Evolutionary conservation across 2,888 invertebrate species (phyloP), one percentile per base, ranked within the genome.

Genomic region (Ditylenchus weischeri): DNA sequence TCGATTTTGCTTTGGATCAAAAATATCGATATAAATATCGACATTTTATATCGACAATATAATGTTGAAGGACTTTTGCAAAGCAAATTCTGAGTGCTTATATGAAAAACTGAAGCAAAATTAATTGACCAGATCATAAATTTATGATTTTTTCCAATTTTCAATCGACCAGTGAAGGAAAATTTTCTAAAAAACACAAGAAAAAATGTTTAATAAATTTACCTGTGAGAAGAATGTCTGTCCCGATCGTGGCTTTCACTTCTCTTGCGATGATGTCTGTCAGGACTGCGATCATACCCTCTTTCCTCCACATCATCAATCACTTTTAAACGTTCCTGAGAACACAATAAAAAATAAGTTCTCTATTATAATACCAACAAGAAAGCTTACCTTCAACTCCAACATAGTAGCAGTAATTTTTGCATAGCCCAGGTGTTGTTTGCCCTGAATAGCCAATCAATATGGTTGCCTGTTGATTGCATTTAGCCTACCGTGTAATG

Each of bases 391-490:
- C 68, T 62, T 72, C 48, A 72, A 58, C 19, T 67, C 67, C 13
- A 59, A 50, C n/a, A 72, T 57, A 15, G 72, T 69, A 36, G 61
- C 63, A 13, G 57, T 54, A 48, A 89, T 85, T 77, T 87, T 86
- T 5, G 89, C 89, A 51, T 69, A 72, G 18, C 72, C 72, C n/a
- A 72, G 50, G 86, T 98, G 98, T 84, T 96, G 96, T 86, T 98
- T 98, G 43, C 96, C 98, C 88, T 92, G 92, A 43, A 43, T 43
- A 15, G 5, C 43, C 15, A 15, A n/a, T 29, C 66, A 96, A 86
- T 86, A 98, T 96, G 84, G 98, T 96, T 80, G 96, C 95, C 68
- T 96, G 91, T 23, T 54, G 11, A 23, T 1, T 54, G 15, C 54
- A 54, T 15, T 23, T 1, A 18, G 21, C 21, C 54, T 43, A 43